phyloP scores from a whole-genome alignment of 2,888 invertebrate species.

The Carcina quercana region DNA sequence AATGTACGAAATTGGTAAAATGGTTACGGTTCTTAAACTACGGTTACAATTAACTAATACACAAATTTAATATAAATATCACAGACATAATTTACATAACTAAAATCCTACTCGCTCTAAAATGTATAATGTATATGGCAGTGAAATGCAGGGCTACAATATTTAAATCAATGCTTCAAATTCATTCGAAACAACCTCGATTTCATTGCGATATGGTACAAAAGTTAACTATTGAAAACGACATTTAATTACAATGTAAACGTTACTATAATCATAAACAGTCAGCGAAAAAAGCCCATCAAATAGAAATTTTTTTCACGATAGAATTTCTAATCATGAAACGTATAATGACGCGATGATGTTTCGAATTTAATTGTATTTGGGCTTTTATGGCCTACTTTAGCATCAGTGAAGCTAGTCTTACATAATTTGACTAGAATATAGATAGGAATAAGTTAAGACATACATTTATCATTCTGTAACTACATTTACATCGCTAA shows the following conservation, averaged over 20 bases:
- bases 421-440: constrained; percentile 68
- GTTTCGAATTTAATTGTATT: no score
- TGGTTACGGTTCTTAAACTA: constrained; percentile 25
- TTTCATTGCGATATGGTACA: constrained; percentile 27
- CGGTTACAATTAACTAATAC: constrained; percentile 62
- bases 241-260: no score
- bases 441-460: constrained; percentile 63
- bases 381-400: no score
- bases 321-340: no score
- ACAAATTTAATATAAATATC: constrained; percentile 72
- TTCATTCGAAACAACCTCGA: constrained; percentile 38
- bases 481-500: constrained; percentile 23
- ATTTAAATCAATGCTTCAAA: constrained; percentile 30
- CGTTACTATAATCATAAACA: no score
- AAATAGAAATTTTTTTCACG: no score
- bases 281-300: no score
- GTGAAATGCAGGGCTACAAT: constrained; percentile 48
- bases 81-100: constrained; percentile 71
- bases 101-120: constrained; percentile 55
- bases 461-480: constrained; percentile 46
- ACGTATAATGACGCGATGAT: no score
- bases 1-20: constrained; percentile 24
- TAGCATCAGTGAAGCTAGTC: constrained; percentile 56
- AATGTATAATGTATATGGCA: constrained; percentile 66
- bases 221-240: constrained; percentile 16